Percentiles rank a stretch among this genome's conserved stretches.
Conservation (phyloP, 2,888 invertebrate species). For the Drosophila niveifrons region DNA sequence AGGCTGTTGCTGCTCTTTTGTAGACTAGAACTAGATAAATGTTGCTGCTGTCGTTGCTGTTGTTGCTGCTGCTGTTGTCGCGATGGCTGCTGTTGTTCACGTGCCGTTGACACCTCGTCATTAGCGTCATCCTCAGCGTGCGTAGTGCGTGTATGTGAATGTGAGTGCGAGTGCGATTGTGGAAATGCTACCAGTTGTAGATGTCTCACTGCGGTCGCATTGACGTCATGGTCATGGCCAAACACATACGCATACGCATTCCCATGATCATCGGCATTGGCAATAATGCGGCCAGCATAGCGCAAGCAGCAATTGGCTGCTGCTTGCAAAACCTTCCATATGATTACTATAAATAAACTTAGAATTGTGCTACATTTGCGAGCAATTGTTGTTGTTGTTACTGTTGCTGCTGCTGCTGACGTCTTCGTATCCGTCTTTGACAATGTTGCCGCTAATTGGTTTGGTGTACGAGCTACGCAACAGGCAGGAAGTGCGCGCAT, state of each 20-base stretch:
- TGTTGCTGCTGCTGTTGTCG: constrained; percentile 27
- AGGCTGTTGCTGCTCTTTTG: constrained; percentile 51
- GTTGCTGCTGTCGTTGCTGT: constrained; percentile 38
- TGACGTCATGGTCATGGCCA: constrained; percentile 68
- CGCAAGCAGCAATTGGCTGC: constrained; percentile 62
- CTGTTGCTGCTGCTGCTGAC: constrained; percentile 42
- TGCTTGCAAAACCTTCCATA: constrained; percentile 73
- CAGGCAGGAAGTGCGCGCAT: constrained; percentile 69
- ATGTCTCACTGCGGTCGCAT: constrained; percentile 50
- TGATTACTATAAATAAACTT: constrained; percentile 80
- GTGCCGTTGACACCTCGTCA: constrained; percentile 82
- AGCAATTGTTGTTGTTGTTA: constrained; percentile 38
- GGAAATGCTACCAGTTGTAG: constrained; percentile 18
- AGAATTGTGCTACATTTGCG: constrained; percentile 77
- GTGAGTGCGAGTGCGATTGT: constrained; percentile 9
- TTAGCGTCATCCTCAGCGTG: constrained; percentile 62
- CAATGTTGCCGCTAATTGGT: constrained; percentile 73
- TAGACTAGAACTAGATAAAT: constrained; percentile 73
- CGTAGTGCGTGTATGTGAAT: constrained; percentile 37
- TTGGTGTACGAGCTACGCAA: constrained; percentile 60
- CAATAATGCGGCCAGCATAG: constrained; percentile 54
- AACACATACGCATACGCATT: constrained; percentile 34
- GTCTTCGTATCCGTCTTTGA: constrained; percentile 58
- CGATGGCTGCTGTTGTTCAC: constrained; percentile 62
- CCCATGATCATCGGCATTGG: constrained; percentile 35